Percentiles rank a stretch among this genome's conserved stretches.
These are phyloP conservation scores for Ploceus nigricollis DNA, from an alignment of 2,113 vertebrate species.

Conservation along the genomic window DNA sequence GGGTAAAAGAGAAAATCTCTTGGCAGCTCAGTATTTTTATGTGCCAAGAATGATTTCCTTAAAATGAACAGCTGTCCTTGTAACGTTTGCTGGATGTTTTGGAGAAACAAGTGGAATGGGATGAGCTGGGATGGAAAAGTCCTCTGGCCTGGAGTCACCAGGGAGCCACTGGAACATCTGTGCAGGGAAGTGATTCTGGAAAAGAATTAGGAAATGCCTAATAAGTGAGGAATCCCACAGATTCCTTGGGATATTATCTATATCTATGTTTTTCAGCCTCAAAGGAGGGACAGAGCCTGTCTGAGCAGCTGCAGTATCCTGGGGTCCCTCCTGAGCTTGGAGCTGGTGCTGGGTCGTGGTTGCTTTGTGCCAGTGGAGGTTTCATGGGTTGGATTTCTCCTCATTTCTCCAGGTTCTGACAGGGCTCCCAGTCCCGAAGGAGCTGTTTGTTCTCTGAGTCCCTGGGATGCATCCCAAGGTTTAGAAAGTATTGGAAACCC, in stretches of 20 bases:
- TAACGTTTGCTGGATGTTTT: not conserved
- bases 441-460: not conserved
- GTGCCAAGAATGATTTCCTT: not conserved
- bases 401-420: not conserved
- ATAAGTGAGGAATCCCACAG: not conserved
- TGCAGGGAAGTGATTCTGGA: not conserved
- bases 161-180: not conserved
- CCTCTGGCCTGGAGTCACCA: not conserved
- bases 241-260: not conserved
- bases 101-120: not conserved
- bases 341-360: accelerated
- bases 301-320: not conserved
- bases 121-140: not conserved
- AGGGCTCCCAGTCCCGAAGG: not conserved
- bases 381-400: not conserved
- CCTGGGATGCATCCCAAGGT: not conserved
- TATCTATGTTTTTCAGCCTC: not conserved
- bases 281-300: not conserved
- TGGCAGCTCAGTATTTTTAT: not conserved
- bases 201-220: not conserved
- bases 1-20: not conserved
- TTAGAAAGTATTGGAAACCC: not conserved
- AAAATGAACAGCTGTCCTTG: not conserved
- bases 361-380: not conserved
- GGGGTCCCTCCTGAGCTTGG: not conserved